Conservation (phyloP, 2,888 invertebrate species). For the Rhamnusium bicolor region DNA sequence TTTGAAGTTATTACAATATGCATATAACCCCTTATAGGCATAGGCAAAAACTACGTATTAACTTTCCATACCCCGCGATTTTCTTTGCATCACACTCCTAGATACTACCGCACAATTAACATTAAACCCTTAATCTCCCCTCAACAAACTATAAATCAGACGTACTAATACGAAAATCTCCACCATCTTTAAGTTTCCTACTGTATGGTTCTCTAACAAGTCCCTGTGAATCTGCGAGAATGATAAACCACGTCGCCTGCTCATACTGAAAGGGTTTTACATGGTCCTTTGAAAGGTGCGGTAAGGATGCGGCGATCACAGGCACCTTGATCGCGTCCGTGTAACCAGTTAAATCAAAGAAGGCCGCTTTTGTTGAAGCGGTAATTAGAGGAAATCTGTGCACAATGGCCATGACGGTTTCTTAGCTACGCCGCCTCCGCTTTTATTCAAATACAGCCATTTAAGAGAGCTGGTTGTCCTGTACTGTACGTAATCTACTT, state of each 20-base stretch:
- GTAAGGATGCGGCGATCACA: constrained; percentile 43
- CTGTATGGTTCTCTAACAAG: not conserved
- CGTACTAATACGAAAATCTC: not conserved
- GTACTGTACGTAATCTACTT: constrained; percentile 35
- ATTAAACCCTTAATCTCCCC: not conserved
- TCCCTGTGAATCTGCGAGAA: constrained; percentile 32
- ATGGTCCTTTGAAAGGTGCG: constrained; percentile 28
- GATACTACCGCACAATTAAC: constrained; percentile 31
- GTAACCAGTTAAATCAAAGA: constrained; percentile 53
- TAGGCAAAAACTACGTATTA: not conserved
- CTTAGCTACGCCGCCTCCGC: constrained; percentile 49
- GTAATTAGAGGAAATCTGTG: constrained; percentile 59
- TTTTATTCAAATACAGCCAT: constrained; percentile 42
- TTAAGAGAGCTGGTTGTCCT: constrained; percentile 33
- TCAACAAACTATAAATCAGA: not conserved
- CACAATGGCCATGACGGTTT: constrained; percentile 50
- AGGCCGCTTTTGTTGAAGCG: constrained; percentile 55
- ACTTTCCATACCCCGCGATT: constrained; percentile 25
- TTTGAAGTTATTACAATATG: too few species aligned
- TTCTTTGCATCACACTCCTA: constrained; percentile 46
- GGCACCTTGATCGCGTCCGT: constrained; percentile 50
- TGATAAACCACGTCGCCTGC: constrained; percentile 38
- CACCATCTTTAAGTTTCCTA: constrained; percentile 2
- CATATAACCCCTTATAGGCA: too few species aligned
- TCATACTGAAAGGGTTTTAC: not conserved